Conservation (phyloP, 2,113 vertebrate genomes). For the Eudyptes chrysolophus region DNA sequence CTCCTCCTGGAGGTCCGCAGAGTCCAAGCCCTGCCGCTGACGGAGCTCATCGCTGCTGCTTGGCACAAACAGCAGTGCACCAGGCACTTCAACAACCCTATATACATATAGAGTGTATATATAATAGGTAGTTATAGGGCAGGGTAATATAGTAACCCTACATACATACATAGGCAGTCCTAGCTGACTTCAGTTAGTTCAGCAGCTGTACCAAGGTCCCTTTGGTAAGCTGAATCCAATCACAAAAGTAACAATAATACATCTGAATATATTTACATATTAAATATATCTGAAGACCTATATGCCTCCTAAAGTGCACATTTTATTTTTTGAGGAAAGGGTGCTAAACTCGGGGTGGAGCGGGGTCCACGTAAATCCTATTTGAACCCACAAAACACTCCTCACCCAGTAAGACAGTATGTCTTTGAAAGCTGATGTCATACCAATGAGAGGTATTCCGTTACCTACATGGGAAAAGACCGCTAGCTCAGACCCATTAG, state of each 20-base stretch:
- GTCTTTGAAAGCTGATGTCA: background rate
- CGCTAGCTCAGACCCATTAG: background rate
- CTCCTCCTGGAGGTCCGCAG: slow-evolving; percentile 30
- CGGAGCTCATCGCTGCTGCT: background rate
- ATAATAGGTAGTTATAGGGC: fast-evolving
- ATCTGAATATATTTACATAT: background rate
- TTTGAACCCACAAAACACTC: background rate
- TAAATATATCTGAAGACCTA: background rate
- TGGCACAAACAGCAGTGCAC: background rate
- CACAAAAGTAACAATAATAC: background rate
- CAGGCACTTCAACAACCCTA: background rate
- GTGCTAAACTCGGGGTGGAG: background rate
- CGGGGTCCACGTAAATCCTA: background rate
- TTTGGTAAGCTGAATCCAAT: background rate
- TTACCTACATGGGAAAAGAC: background rate
- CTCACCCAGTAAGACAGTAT: fast-evolving
- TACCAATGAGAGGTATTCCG: fast-evolving
- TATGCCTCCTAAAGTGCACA: background rate
- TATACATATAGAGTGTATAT: fast-evolving
- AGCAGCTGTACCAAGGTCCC: background rate
- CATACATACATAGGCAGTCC: background rate
- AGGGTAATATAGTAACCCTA: background rate
- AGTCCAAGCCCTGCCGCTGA: fast-evolving
- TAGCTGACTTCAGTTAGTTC: background rate
- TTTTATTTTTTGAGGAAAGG: background rate